Base-by-base conservation (phyloP, 2,888 invertebrate species). In the Sabatieria punctata region DNA sequence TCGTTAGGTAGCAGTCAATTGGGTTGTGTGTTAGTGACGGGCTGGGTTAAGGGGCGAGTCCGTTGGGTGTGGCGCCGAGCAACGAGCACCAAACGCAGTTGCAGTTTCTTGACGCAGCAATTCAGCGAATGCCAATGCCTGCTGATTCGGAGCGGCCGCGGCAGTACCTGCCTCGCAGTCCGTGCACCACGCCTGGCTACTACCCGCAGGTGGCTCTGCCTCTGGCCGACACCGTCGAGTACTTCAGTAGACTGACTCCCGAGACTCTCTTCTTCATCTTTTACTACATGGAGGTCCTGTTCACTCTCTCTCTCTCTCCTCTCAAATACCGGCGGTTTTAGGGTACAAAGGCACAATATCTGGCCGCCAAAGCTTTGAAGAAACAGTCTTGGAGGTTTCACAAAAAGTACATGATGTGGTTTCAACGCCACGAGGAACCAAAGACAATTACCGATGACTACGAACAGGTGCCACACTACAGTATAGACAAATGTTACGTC, bases 331-430 rank as follows among this genome's bases (percentile, higher is more conserved):
- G 47, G n/a, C 25, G 48, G 27, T 51, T 56, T 49, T 55, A 72
- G 70, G 97, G 97, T 66, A 93, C 93, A 58, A 91, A 91, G 72
- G 95, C 95, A 66, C 97, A 97, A 77, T 91, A 93, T 75, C 77
- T 97, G 69, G 95, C 97, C 57, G 97, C 97, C 49, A 97, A 95
- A 73, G 95, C 97, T 63, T 77, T 97, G 61, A 97, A 97, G 72
- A 95, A 95, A 72, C 91, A 95, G 73, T 91, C 91, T 67, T 97
- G 97, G 97, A 78, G 97, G 71, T 97, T 97, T 75, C 97, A 97
- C 74, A 97, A 95, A 54, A 95, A 97, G 71, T 95, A 93, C 72
- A 89, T 97, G 89, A 95, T 95, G 91, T 97, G 97, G 97, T 97
- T 97, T 74, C 97, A 97, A 71, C 76, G 97, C 69, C 95, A 97